Evolutionary conservation across 30 jellyfish, hydroid and myxozoan species (phyloP), one percentile per base, ranked within the genome.

Genomic region (Hydractinia echinata): DNA sequence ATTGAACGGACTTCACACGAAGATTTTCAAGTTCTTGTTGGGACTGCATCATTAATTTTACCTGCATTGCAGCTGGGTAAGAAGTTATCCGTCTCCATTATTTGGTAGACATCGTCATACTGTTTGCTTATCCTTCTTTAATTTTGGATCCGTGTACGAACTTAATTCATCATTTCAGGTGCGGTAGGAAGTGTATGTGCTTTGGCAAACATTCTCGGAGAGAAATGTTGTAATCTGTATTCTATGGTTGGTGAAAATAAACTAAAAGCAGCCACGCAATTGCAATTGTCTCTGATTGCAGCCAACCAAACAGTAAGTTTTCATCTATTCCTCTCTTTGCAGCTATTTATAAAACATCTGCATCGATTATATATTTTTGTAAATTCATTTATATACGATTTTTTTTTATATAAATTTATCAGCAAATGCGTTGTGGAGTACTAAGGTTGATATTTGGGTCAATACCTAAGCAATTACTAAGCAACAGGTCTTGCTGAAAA

Each of bases 101-200:
- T 30, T 30, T 30, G 44, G 44, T 30, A 30, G 44, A 30, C 44
- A 30, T 0, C 2, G 44, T 30, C 44, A 30, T 30, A 30, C 44
- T 30, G 44, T 30, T 30, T 30, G 44, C 44, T 30, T 30, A 30
- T n/a, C n/a, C n/a, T n/a, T n/a, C n/a, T n/a, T n/a, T n/a, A 30
- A 2, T 30, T 30, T 30, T 2, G 44, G 44, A 30, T 30, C 2
- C 2, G 44, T 30, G 44, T 30, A 30, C 2, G 44, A 30, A 30
- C 44, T 30, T 30, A 2, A 30, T 30, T 30, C 44, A 30, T 30
- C 44, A 30, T 30, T 30, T 30, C 72, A 91, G 98, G 98, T 15
- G 95, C 98, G 8, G 95, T 86, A 20, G 98, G 98, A 72, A 95
- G 98, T 67, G 84, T 92, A 8, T 86, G 95, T 87, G 98, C 96